These are phyloP conservation scores for Xanthostigma xanthostigma DNA, from an alignment of 2,888 invertebrate genomes.

Conservation along the genomic window DNA sequence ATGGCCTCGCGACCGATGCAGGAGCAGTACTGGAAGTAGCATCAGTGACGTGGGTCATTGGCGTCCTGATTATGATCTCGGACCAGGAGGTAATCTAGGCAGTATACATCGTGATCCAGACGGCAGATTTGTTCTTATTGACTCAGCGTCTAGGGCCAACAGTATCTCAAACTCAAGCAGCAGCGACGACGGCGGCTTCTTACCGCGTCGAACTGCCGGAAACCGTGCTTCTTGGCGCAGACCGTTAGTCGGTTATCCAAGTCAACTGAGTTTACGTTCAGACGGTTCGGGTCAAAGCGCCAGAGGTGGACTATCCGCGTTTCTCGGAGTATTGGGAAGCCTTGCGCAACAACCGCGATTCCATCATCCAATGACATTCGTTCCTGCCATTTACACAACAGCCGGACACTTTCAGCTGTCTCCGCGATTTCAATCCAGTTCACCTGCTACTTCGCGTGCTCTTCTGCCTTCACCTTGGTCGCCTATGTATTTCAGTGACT, in stretches of 20 bases:
- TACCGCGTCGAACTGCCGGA: constrained; percentile 40
- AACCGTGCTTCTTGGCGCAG: constrained; percentile 47
- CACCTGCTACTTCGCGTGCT: constrained; percentile 47
- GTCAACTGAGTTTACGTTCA: constrained; percentile 51
- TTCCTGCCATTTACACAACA: constrained; percentile 15
- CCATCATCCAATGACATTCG: constrained; percentile 12
- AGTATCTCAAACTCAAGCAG: constrained; percentile 42
- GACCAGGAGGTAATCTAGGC: constrained; percentile 32
- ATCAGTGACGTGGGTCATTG: constrained; percentile 19
- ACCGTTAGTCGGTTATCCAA: constrained; percentile 47
- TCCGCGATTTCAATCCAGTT: constrained; percentile 46
- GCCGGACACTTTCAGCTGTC: constrained; percentile 24
- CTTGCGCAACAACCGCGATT: constrained; percentile 11
- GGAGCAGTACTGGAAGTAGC: constrained; percentile 29
- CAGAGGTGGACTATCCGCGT: constrained; percentile 19
- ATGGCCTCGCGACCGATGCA: constrained; percentile 59
- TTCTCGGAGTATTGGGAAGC: constrained; percentile 17
- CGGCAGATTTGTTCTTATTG: constrained; percentile 53
- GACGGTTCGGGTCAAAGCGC: constrained; percentile 45
- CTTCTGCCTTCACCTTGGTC: constrained; percentile 50
- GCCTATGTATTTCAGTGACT: constrained; percentile 66
- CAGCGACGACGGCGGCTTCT: constrained; percentile 67
- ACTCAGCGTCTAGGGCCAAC: constrained; percentile 36
- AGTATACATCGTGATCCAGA: constrained; percentile 60
- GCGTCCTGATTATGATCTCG: constrained; percentile 27